These are phyloP conservation scores for Eriosoma lanigerum DNA, from an alignment of 1,140 invertebrate species.

Conservation along the genomic window DNA sequence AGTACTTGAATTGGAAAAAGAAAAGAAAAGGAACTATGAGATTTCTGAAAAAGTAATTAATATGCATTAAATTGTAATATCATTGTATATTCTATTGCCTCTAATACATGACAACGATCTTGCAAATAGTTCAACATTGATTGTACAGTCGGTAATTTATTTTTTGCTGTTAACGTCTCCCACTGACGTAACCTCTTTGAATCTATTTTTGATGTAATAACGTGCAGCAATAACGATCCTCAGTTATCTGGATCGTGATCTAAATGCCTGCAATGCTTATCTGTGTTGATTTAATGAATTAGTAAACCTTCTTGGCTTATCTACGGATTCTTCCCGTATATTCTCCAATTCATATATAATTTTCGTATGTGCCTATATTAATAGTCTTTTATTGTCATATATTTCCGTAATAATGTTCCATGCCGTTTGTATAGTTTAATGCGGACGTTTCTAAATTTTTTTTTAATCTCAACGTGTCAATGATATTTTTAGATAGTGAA, in stretches of 20 bases:
- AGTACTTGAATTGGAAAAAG: too few relatives aligned
- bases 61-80: too few relatives aligned
- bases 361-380: not conserved
- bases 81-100: too few relatives aligned
- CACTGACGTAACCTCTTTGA: not conserved
- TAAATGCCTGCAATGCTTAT: slow-evolving; percentile 7
- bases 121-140: too few relatives aligned
- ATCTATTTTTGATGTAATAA: not conserved
- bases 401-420: not conserved
- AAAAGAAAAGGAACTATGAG: too few relatives aligned
- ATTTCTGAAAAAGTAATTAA: too few relatives aligned
- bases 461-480: not conserved
- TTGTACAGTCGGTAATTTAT: not conserved
- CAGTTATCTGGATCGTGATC: not conserved
- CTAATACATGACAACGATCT: too few relatives aligned
- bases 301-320: not conserved
- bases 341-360: not conserved
- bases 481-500: slow-evolving; percentile 5
- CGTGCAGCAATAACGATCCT: not conserved
- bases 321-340: not conserved
- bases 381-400: slow-evolving; percentile 8
- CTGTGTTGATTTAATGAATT: not conserved
- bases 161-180: not conserved
- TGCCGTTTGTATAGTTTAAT: not conserved
- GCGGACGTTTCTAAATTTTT: slow-evolving; percentile 6